phyloP scores from a whole-genome alignment of 2,113 vertebrate species.

The Setophaga petechia region DNA sequence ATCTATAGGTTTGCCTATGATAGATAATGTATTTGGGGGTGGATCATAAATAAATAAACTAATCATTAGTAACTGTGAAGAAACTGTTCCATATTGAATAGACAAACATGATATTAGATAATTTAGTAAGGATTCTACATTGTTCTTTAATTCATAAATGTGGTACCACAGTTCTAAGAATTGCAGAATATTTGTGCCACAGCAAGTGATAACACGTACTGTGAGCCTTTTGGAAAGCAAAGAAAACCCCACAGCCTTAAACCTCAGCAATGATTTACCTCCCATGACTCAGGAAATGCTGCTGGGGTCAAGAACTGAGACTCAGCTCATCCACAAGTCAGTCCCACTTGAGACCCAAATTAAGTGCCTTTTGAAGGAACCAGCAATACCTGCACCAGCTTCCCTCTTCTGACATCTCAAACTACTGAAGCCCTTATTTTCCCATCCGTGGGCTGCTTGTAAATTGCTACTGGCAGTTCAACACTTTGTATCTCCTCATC shows the following conservation, averaged over 20 bases:
- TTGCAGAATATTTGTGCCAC: not conserved
- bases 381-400: not conserved
- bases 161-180: not conserved
- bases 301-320: not conserved
- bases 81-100: not conserved
- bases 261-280: not conserved
- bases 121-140: not conserved
- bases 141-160: not conserved
- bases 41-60: not conserved
- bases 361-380: not conserved
- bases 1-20: not conserved
- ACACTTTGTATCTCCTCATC: not conserved
- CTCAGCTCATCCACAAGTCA: not conserved
- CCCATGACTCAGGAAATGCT: not conserved
- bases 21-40: not conserved
- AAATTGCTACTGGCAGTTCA: not conserved
- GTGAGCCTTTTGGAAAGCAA: not conserved
- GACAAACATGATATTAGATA: not conserved
- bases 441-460: not conserved
- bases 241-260: not conserved
- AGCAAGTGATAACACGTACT: fast-evolving
- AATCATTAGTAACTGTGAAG: not conserved
- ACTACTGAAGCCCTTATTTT: not conserved
- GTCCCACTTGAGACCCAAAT: not conserved
- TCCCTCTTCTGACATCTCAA: not conserved